Evolutionary conservation across 2,113 vertebrate genomes (phyloP), one percentile per base, ranked within the genome.

Genomic region (human (Homo sapiens)): DNA sequence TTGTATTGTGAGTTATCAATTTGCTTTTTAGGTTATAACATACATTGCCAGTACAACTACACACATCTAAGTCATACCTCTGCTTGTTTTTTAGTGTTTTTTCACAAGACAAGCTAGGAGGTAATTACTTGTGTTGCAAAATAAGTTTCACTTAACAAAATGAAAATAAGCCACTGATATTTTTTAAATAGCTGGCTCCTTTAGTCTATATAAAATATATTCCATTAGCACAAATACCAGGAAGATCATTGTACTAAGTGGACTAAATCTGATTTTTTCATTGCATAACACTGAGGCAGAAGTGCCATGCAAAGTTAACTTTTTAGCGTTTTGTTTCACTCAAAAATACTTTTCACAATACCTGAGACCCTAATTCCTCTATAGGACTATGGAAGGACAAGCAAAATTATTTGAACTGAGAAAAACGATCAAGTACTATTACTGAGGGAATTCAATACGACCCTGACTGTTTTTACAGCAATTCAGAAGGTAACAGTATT

Each of bases 311-410:
- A 81, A 4, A 76, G 64, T 61, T 61, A 30, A 27, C 10, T 75
- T 93, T 95, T 90, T 38, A 64, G n/a, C 4, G 40, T 87, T 97
- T 84, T 82, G 32, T 11, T 59, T 93, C n/a, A 94, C 11, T n/a
- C 30, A 89, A 50, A 79, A 48, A 82, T 1, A 48, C 3, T 8
- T 90, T 92, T 88, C 48, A 64, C 0, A 83, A 48, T 43, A 75
- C 6, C 5, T 48, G 20, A 45, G 23, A 66, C 64, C 32, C 27
- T 22, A 96, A 82, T 83, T 92, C 38, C 30, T 84, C 73, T 10
- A 25, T 86, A 35, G 17, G 8, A 81, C 16, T 75, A n/a, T 1
- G 52, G 38, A 52, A 81, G 38, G 10, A 48, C 9, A 61, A 84
- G 18, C 76, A 96, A 73, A 88, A 14, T 32, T 57, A 90, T 94